Evolutionary conservation across 1,140 invertebrate genomes (phyloP).

Genomic region (Rhopalosiphum padi): DNA sequence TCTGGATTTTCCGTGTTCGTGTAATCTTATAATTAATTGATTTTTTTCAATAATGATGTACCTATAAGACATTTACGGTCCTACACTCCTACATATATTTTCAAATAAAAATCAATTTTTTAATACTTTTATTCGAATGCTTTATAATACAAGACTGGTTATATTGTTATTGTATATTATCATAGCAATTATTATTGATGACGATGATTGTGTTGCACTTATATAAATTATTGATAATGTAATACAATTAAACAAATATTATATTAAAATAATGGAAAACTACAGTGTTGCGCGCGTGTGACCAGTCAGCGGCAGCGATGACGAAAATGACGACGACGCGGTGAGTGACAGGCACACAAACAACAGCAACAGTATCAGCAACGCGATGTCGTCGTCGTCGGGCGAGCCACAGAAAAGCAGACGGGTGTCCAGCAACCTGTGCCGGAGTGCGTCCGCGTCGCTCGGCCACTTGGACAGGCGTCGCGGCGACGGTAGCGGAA

Average conservation of each 20-base stretch:
- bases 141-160: not conserved
- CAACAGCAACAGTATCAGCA: not conserved
- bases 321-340: not conserved
- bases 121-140: not conserved
- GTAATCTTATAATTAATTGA: no score
- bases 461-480: slow-evolving; percentile 47
- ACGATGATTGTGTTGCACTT: not conserved
- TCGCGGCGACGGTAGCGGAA: slow-evolving; percentile 59
- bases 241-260: not conserved
- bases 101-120: no score
- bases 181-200: not conserved
- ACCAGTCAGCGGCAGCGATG: not conserved
- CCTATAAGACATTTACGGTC: no score
- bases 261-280: not conserved
- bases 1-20: no score
- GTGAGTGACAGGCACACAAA: not conserved
- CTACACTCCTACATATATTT: no score
- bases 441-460: slow-evolving; percentile 48
- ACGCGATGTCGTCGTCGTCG: not conserved
- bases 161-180: not conserved
- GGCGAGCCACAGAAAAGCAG: slow-evolving; percentile 30
- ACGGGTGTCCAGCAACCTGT: slow-evolving; percentile 46
- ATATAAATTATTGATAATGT: not conserved
- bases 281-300: not conserved
- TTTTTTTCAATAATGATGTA: no score